Conservation (phyloP, 2,113 vertebrate species). For the Daubentonia madagascariensis region DNA sequence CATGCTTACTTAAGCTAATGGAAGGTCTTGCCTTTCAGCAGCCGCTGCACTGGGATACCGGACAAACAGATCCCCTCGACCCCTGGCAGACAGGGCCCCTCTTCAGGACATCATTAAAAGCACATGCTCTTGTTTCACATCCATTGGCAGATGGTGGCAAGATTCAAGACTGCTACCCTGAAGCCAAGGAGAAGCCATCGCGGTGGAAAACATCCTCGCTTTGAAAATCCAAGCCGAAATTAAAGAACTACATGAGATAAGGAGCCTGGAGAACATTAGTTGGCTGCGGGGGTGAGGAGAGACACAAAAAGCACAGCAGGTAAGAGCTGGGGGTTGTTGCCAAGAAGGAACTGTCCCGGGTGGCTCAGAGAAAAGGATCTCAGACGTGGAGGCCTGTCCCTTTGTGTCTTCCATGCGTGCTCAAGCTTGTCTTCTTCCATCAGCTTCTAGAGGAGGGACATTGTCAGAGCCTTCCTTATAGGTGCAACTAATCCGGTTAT, state of each 20-base stretch:
- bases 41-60: slow-evolving; percentile 89
- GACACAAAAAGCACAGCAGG: slow-evolving; percentile 89
- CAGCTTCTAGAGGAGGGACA: slow-evolving; percentile 63
- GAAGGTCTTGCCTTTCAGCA: slow-evolving; percentile 95
- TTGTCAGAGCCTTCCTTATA: slow-evolving; percentile 57
- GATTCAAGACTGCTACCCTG: slow-evolving; percentile 26
- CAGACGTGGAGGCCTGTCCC: slow-evolving; percentile 65
- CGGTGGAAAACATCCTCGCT: slow-evolving; percentile 63
- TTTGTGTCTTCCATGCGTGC: slow-evolving; percentile 69
- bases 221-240: slow-evolving; percentile 52
- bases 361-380: slow-evolving; percentile 82
- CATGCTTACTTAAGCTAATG: slow-evolving; percentile 94
- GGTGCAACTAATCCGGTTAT: slow-evolving; percentile 80
- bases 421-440: slow-evolving; percentile 77
- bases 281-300: slow-evolving; percentile 78
- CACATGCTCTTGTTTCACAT: slow-evolving; percentile 84
- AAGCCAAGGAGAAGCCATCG: slow-evolving; percentile 72
- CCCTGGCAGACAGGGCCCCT: slow-evolving; percentile 88
- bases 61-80: slow-evolving; percentile 92
- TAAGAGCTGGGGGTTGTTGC: slow-evolving; percentile 83
- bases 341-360: slow-evolving; percentile 90
- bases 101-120: slow-evolving; percentile 93
- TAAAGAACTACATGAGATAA: slow-evolving; percentile 68
- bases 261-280: slow-evolving; percentile 76
- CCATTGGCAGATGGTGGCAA: slow-evolving; percentile 78